These are phyloP conservation scores for Glaucopsyche alexis DNA, from an alignment of 2,888 invertebrate genomes.

Conservation along the genomic window DNA sequence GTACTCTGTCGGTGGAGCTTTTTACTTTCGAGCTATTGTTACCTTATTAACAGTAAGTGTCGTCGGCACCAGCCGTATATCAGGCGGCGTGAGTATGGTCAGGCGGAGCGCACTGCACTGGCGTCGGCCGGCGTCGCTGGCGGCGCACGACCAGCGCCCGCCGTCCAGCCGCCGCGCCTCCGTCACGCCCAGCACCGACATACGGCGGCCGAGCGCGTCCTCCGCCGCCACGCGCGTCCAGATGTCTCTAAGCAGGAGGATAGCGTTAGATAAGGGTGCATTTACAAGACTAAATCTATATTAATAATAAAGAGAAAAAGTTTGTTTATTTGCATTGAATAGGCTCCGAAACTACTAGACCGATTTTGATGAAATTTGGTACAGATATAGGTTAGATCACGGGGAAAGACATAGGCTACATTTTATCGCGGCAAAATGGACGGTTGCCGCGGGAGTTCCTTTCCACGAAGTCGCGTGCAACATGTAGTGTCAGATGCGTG, in stretches of 20 bases:
- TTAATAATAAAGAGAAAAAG: no score
- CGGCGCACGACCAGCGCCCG: constrained; percentile 90
- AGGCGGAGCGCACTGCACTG: constrained; percentile 83
- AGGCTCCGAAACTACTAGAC: no score
- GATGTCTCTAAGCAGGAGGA: constrained; percentile 74
- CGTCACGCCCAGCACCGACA: constrained; percentile 86
- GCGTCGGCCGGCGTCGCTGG: constrained; percentile 84
- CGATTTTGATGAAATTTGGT: no score
- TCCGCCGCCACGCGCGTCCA: constrained; percentile 83
- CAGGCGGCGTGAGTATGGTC: constrained; percentile 81
- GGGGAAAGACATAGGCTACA: no score
- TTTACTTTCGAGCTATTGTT: neutral
- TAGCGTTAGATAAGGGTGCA: neutral
- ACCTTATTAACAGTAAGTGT: constrained; percentile 86
- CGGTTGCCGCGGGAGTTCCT: no score
- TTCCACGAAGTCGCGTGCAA: no score
- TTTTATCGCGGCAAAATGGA: no score
- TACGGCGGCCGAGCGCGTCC: constrained; percentile 71
- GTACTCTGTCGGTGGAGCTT: no score
- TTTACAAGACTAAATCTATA: neutral
- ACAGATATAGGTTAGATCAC: no score
- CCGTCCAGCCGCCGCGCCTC: constrained; percentile 85
- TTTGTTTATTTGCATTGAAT: no score
- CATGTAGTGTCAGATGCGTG: no score
- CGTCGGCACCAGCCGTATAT: constrained; percentile 84